Evolutionary conservation across 2,888 invertebrate species (phyloP).

Genomic region (Andrena dorsata): DNA sequence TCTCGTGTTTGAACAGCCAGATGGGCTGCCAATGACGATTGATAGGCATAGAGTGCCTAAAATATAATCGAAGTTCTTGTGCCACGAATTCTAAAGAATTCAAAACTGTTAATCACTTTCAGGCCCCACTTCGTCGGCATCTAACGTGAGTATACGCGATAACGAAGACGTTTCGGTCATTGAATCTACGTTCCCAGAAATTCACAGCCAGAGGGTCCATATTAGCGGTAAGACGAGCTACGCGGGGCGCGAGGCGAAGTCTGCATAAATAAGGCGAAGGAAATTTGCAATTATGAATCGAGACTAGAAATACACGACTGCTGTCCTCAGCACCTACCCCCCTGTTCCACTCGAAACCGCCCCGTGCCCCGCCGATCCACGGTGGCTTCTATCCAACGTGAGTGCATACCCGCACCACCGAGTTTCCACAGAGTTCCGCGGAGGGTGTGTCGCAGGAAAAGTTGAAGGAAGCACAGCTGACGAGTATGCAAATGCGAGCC

Average conservation of each 20-base stretch:
- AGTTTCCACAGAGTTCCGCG: slow-evolving; percentile 68
- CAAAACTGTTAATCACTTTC: background rate
- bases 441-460: slow-evolving; percentile 83
- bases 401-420: slow-evolving; percentile 69
- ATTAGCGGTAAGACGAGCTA: slow-evolving; percentile 61
- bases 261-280: slow-evolving; percentile 84
- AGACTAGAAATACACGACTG: slow-evolving; percentile 83
- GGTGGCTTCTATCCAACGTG: slow-evolving; percentile 42
- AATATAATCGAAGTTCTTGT: background rate
- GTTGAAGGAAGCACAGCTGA: slow-evolving; percentile 85
- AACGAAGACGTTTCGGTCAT: background rate
- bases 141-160: background rate
- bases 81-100: background rate
- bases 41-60: background rate
- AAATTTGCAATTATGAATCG: slow-evolving; percentile 85
- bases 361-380: slow-evolving; percentile 7
- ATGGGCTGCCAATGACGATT: background rate
- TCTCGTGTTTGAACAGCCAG: background rate
- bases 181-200: slow-evolving; percentile 18
- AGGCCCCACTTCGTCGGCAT: background rate
- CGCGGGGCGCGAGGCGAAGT: slow-evolving; percentile 70
- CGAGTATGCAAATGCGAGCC: slow-evolving; percentile 84
- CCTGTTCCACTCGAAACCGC: slow-evolving; percentile 24
- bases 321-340: slow-evolving; percentile 63
- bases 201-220: slow-evolving; percentile 35